phyloP scores from a whole-genome alignment of 2,888 invertebrate genomes.

The Clistopyga incitator region DNA sequence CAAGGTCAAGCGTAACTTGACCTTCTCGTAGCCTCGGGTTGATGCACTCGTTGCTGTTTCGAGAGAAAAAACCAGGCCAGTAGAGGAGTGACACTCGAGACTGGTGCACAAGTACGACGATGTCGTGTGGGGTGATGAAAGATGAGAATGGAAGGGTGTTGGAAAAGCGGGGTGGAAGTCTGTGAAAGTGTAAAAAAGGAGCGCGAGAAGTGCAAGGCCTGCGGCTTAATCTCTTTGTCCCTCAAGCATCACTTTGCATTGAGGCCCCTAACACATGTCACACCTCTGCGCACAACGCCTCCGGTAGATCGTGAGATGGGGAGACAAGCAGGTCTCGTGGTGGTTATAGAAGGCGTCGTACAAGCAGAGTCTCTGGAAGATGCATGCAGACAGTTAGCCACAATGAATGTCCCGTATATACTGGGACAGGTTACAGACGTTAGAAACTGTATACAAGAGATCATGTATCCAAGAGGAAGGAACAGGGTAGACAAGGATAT shows the following conservation, averaged over 20 bases:
- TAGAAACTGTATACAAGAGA: constrained; percentile 5
- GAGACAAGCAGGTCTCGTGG: constrained; percentile 22
- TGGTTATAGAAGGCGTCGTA: no score
- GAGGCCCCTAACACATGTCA: constrained; percentile 41
- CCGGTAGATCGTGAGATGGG: not conserved
- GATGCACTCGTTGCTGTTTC: not conserved
- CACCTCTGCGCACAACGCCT: constrained; percentile 19
- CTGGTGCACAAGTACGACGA: constrained; percentile 35
- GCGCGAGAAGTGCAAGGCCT: constrained; percentile 30
- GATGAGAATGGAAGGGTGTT: constrained; percentile 28
- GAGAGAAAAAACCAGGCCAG: constrained; percentile 51
- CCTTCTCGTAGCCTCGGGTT: constrained; percentile 19
- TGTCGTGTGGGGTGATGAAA: constrained; percentile 3
- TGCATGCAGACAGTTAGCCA: constrained; percentile 48
- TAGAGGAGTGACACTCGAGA: constrained; percentile 55
- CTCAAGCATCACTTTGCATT: constrained; percentile 57
- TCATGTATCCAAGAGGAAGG: constrained; percentile 11
- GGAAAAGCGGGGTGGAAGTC: constrained; percentile 47
- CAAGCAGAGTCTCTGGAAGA: constrained; percentile 11
- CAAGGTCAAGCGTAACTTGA: constrained; percentile 46
- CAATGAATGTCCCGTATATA: constrained; percentile 43
- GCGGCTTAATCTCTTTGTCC: constrained; percentile 52
- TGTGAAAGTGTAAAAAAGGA: constrained; percentile 46
- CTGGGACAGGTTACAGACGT: constrained; percentile 36
- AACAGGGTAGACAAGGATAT: constrained; percentile 9